These are phyloP conservation scores for Acanthosepion esculentum DNA, from an alignment of 2,888 invertebrate genomes.

Conservation along the genomic window DNA sequence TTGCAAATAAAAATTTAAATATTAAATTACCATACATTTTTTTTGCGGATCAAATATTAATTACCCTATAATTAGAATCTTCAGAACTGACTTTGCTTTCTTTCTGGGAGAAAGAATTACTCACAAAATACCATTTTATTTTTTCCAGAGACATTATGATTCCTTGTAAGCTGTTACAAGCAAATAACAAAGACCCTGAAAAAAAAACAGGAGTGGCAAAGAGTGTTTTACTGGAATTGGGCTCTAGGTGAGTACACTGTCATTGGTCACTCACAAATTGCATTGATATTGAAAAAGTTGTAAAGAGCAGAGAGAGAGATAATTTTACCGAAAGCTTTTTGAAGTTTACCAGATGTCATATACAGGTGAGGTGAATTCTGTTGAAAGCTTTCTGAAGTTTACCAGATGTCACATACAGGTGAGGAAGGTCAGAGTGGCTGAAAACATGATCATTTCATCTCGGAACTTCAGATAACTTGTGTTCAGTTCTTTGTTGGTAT, in stretches of 20 bases:
- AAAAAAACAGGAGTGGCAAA: conserved; percentile 24
- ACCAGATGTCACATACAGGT: too few relatives aligned
- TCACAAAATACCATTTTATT: background rate
- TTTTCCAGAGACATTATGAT: conserved; percentile 25
- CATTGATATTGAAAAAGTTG: background rate
- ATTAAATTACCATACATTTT: background rate
- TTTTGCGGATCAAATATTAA: background rate
- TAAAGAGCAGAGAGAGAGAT: too few relatives aligned
- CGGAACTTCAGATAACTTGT: too few relatives aligned
- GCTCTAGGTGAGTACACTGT: conserved; percentile 57
- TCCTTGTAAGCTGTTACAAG: background rate
- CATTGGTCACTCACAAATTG: background rate
- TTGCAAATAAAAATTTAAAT: background rate
- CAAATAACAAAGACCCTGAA: conserved; percentile 35
- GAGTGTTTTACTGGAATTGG: conserved; percentile 58
- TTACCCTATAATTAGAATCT: background rate
- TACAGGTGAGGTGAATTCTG: too few relatives aligned
- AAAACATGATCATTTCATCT: too few relatives aligned
- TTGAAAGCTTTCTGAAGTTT: too few relatives aligned
- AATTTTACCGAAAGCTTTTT: too few relatives aligned
- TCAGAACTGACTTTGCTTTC: background rate
- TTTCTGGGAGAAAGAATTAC: background rate
- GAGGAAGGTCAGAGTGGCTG: too few relatives aligned
- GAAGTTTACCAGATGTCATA: too few relatives aligned
- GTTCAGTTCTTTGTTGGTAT: too few relatives aligned